Conservation (phyloP, 1,140 invertebrate species). For the Homarus americanus region DNA sequence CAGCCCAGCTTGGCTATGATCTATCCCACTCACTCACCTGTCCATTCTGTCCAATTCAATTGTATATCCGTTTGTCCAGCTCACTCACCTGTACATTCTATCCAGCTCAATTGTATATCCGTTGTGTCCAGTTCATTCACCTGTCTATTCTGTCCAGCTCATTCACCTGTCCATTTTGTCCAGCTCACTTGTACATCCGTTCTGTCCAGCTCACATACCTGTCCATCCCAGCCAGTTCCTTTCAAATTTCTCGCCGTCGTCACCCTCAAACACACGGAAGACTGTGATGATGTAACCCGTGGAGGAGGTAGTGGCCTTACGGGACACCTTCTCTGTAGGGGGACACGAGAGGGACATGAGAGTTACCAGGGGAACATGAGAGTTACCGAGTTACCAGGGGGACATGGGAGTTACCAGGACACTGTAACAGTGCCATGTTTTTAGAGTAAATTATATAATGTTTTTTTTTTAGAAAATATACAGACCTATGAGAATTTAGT, state of each 20-base stretch:
- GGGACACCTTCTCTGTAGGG: constrained; percentile 46
- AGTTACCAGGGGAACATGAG: too few species aligned
- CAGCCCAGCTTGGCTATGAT: not conserved
- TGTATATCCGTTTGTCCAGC: not conserved
- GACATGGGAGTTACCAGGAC: too few species aligned
- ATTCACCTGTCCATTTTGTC: not conserved
- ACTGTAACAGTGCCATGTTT: too few species aligned
- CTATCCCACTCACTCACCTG: not conserved
- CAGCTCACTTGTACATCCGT: not conserved
- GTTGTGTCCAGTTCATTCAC: not conserved
- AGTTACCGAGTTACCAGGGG: too few species aligned
- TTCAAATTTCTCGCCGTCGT: constrained; percentile 93
- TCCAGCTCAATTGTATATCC: too few species aligned
- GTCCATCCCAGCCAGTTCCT: constrained; percentile 96
- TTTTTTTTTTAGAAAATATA: too few species aligned
- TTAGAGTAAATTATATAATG: too few species aligned
- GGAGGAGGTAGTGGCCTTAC: constrained; percentile 44
- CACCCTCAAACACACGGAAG: constrained; percentile 96
- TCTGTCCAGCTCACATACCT: too few species aligned
- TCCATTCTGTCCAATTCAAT: not conserved
- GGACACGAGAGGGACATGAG: too few species aligned
- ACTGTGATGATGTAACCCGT: constrained; percentile 95
- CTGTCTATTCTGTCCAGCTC: not conserved
- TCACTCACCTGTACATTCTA: too few species aligned
- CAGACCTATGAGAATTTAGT: too few species aligned